Conservation (phyloP, 2,797 vertebrate species). For the Apodemus agrarius region DNA sequence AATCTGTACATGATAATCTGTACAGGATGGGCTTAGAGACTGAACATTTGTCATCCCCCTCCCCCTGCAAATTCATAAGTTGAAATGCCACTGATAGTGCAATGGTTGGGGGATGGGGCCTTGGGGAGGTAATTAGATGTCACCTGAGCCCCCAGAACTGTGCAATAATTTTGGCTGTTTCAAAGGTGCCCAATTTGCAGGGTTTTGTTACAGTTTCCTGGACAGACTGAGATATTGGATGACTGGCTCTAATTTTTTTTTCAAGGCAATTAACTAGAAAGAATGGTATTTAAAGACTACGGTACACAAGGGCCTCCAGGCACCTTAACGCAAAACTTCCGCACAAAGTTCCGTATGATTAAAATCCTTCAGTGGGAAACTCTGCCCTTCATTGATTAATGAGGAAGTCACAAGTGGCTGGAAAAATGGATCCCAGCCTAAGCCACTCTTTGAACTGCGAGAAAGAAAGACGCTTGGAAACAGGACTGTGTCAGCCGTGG, state of each 20-base stretch:
- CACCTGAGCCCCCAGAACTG: neutral
- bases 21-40: neutral
- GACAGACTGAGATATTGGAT: neutral
- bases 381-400: slow-evolving; percentile 34
- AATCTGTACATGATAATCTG: neutral
- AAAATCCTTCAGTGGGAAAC: slow-evolving; percentile 55
- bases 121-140: neutral
- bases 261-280: slow-evolving; percentile 52
- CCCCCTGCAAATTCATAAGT: neutral
- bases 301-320: neutral
- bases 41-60: neutral
- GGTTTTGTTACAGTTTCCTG: neutral
- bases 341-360: slow-evolving; percentile 47
- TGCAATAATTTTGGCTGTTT: neutral
- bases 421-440: slow-evolving; percentile 63
- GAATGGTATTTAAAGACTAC: slow-evolving; percentile 40
- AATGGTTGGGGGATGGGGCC: neutral
- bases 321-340: slow-evolving; percentile 43
- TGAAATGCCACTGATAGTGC: neutral
- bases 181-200: neutral
- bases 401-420: slow-evolving; percentile 28
- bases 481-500: neutral
- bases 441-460: slow-evolving; percentile 57
- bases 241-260: slow-evolving; percentile 17
- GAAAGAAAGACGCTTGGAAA: slow-evolving; percentile 53